Conservation (phyloP, 1,140 invertebrate genomes). For the Drosophila kepulauana region DNA sequence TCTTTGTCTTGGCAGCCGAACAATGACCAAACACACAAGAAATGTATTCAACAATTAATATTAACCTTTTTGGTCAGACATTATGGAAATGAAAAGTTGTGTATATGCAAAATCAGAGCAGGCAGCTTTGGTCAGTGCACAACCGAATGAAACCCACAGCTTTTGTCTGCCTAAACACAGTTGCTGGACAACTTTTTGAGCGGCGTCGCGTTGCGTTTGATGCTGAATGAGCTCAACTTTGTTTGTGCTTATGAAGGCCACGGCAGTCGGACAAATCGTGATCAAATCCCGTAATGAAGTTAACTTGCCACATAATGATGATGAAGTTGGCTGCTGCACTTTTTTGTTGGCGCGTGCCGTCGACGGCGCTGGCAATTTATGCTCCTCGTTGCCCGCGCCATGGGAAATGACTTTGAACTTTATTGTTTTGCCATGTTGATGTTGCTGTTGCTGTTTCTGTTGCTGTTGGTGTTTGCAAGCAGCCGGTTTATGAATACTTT, state of each 20-base stretch:
- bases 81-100: slow-evolving; percentile 39
- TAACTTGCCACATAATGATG: slow-evolving; percentile 1
- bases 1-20: slow-evolving; percentile 24
- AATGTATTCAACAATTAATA: slow-evolving; percentile 73
- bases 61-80: slow-evolving; percentile 60
- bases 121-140: slow-evolving; percentile 58
- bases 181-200: slow-evolving; percentile 58
- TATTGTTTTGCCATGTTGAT: slow-evolving; percentile 58
- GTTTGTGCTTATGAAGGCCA: slow-evolving; percentile 67
- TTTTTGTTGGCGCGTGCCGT: slow-evolving; percentile 66
- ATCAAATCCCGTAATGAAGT: slow-evolving; percentile 37
- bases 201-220: slow-evolving; percentile 15
- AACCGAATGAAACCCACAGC: neutral
- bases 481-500: slow-evolving; percentile 44
- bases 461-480: slow-evolving; percentile 21
- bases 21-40: slow-evolving; percentile 53
- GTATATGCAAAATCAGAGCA: slow-evolving; percentile 32
- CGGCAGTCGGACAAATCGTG: slow-evolving; percentile 61
- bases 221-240: slow-evolving; percentile 53
- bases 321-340: neutral
- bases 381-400: slow-evolving; percentile 41
- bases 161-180: neutral
- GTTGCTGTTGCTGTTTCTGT: slow-evolving; percentile 5
- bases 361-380: slow-evolving; percentile 22
- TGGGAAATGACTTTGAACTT: slow-evolving; percentile 80